Conservation (phyloP, 1,140 invertebrate species). For the Sinonovacula constricta region DNA sequence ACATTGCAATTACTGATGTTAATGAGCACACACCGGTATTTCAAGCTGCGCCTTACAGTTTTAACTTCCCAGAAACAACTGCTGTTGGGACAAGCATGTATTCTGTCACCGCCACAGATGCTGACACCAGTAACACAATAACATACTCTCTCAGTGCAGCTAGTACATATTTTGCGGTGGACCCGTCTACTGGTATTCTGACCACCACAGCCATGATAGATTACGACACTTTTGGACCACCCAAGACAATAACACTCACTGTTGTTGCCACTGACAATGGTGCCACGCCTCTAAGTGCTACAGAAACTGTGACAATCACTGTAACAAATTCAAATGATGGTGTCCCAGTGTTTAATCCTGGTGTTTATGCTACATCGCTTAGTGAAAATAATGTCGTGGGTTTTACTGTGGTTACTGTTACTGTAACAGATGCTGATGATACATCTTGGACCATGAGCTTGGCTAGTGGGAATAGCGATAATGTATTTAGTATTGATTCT, state of each 20-base stretch:
- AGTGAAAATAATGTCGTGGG: constrained; percentile 36
- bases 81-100: constrained; percentile 47
- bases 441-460: constrained; percentile 2
- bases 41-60: constrained; percentile 23
- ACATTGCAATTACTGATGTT: constrained; percentile 34
- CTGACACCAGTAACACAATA: constrained; percentile 38
- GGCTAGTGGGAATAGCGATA: constrained; percentile 18
- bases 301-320: constrained; percentile 56
- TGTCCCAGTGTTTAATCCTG: constrained; percentile 58
- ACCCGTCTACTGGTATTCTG: constrained; percentile 43
- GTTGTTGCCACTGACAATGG: constrained; percentile 57
- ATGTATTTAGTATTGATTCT: constrained; percentile 37
- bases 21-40: constrained; percentile 36
- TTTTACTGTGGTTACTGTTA: constrained; percentile 13
- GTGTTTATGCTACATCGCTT: constrained; percentile 24
- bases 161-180: constrained; percentile 33
- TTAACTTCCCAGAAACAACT: constrained; percentile 44
- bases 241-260: constrained; percentile 49
- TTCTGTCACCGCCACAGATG: constrained; percentile 51
- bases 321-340: constrained; percentile 64
- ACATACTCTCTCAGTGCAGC: constrained; percentile 36
- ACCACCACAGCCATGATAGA: constrained; percentile 43
- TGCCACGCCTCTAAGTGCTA: constrained; percentile 27
- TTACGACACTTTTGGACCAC: constrained; percentile 45
- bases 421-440: constrained; percentile 21